phyloP scores from a whole-genome alignment of 2,888 invertebrate genomes.

The Leistus spinibarbis region DNA sequence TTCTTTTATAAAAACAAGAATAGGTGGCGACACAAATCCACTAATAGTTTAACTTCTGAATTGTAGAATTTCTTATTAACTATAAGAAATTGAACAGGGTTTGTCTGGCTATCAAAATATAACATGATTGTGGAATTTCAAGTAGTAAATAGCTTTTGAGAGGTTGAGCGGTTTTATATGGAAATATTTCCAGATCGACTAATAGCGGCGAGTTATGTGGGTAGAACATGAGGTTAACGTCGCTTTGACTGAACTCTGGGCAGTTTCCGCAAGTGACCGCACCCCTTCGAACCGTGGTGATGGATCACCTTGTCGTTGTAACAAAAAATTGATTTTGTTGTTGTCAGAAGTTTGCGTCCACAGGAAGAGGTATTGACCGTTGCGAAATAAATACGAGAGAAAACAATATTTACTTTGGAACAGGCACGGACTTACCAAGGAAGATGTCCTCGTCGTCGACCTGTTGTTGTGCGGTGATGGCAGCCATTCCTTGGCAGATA shows the following conservation, averaged over 20 bases:
- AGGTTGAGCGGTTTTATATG: neutral
- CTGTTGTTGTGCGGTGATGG: conserved; percentile 59
- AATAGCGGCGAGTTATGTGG: too few species aligned
- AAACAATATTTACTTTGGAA: too few species aligned
- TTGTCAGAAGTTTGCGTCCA: neutral
- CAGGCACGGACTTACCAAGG: conserved; percentile 64
- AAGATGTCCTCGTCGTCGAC: conserved; percentile 69
- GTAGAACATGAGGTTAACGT: neutral
- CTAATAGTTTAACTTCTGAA: too few species aligned
- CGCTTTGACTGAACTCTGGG: neutral
- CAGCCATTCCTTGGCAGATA: conserved; percentile 65
- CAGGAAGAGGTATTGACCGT: neutral
- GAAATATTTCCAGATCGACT: too few species aligned
- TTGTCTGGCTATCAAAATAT: too few species aligned
- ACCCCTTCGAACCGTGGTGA: neutral
- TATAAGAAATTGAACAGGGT: too few species aligned
- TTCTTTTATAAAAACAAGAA: too few species aligned
- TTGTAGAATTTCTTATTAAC: too few species aligned
- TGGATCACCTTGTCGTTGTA: neutral
- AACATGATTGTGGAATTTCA: neutral
- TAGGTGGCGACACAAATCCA: too few species aligned
- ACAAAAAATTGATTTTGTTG: neutral
- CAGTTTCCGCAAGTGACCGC: neutral
- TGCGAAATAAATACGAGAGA: neutral
- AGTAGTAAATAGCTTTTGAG: too few species aligned